Base-by-base conservation (phyloP, 64 coral and sea anemone species). In the Montipora foliosa region DNA sequence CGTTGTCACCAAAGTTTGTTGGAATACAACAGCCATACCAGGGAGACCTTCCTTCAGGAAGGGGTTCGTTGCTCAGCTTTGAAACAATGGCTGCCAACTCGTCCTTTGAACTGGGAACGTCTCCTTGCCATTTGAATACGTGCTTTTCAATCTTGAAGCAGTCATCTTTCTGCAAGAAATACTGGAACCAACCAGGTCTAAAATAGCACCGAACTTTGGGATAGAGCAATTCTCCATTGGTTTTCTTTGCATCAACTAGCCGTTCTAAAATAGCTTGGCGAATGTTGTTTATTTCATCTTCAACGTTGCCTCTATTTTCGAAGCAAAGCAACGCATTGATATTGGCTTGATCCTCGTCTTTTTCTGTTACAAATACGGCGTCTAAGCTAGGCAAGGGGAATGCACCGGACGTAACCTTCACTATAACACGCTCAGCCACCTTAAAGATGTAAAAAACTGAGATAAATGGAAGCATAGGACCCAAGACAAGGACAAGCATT, bases 101-200 rank as follows among this genome's bases (percentile, higher is more conserved):
- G 9, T 89, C 60, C 68, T 95, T 94, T 49, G 98, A 96, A n/a
- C 57, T 80, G 53, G 98, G 98, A 5, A n/a, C 49, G 10, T 89
- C 48, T 4, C 98, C 95, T 1, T 94, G 79, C 60, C 80, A 99
- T 45, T 78, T 59, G 71, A 92, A 99, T 16, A 99, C 95, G 44
- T 99, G 98, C 3, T 99, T 92, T 59, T 94, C 86, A 80, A 99
- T 94, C 61, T 80, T 50, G 37, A 99, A 99, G 69, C 79, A 82
- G 22, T 74, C 77, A 45, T 96, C 92, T 24, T 99, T 89, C 48
- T 96, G 83, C 11, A 96, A 95, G 44, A 99, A 99, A 37, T 99
- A 99, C 79, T 99, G 98, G 49, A 99, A 99, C 44, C 79, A 91
- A 12, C 98, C 98, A 13, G 92, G 89, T 9, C 76, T 55, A 10